A percentile compares a stretch with the other conserved stretches of the same genome.
phyloP scores from a whole-genome alignment of 2,888 invertebrate genomes.

The Thelaira solivaga region DNA sequence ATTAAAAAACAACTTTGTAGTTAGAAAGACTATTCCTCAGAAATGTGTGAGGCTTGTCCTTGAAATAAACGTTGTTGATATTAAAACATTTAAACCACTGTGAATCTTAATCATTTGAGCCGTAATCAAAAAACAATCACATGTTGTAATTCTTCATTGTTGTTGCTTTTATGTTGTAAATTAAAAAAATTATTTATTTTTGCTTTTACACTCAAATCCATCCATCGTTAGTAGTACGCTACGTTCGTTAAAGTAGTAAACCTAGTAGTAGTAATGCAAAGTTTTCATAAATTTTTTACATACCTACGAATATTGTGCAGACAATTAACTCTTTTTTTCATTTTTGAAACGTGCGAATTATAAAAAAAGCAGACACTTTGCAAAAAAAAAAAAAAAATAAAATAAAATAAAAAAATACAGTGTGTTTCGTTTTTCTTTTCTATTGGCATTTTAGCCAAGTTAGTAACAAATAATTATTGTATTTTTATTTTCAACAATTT shows the following conservation, averaged over 20 bases:
- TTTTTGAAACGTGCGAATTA: slow-evolving; percentile 4
- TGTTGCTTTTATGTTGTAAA: slow-evolving; percentile 24
- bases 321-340: slow-evolving; percentile 26
- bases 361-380: neutral
- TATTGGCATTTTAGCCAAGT: slow-evolving; percentile 64
- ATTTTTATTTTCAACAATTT: slow-evolving; percentile 45
- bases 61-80: slow-evolving; percentile 14
- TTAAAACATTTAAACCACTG: slow-evolving; percentile 38
- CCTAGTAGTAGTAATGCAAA: neutral
- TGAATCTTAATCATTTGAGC: slow-evolving; percentile 43
- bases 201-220: slow-evolving; percentile 38
- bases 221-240: neutral
- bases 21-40: slow-evolving; percentile 25
- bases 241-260: slow-evolving; percentile 2
- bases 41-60: slow-evolving; percentile 18
- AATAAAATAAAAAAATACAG: too few relatives aligned
- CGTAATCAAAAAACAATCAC: slow-evolving; percentile 61
- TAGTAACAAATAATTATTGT: slow-evolving; percentile 59
- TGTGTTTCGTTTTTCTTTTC: slow-evolving; percentile 18
- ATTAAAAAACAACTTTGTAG: slow-evolving; percentile 6
- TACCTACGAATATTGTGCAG: slow-evolving; percentile 25
- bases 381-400: too few relatives aligned
- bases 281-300: slow-evolving; percentile 20
- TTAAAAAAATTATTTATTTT: too few relatives aligned
- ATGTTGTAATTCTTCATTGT: slow-evolving; percentile 60